A percentile compares a stretch with the other conserved stretches of the same genome.
Evolutionary conservation across 1,140 invertebrate species (phyloP).

Genomic region (Pseudoatta argentina): DNA sequence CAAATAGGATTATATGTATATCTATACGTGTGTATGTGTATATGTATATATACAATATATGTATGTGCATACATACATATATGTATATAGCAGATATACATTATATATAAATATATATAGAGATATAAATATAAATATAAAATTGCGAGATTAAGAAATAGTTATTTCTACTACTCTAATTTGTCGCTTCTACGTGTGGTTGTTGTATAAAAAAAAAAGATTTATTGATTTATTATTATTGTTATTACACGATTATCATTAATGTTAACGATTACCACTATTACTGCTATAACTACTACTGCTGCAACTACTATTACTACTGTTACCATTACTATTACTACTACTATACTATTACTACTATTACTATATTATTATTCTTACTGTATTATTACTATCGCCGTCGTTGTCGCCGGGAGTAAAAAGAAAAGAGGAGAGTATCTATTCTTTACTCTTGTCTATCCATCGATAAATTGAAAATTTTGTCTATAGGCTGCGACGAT

Average conservation of each 20-base stretch:
- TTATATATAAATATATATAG: constrained; percentile 68
- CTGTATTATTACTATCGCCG: constrained; percentile 5
- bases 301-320: constrained; percentile 31
- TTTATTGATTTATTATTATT: constrained; percentile 82
- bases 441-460: background rate
- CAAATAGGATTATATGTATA: too few relatives aligned
- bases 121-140: constrained; percentile 73
- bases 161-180: constrained; percentile 87
- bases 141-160: constrained; percentile 81
- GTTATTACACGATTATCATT: constrained; percentile 81
- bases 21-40: too few relatives aligned
- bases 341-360: constrained; percentile 44
- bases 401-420: constrained; percentile 9
- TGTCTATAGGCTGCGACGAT: constrained; percentile 26
- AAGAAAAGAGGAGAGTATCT: background rate
- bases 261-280: constrained; percentile 69
- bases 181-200: constrained; percentile 86
- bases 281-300: constrained; percentile 50
- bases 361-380: constrained; percentile 31
- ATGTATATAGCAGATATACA: constrained; percentile 28
- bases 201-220: constrained; percentile 83
- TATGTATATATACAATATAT: too few relatives aligned
- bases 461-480: background rate
- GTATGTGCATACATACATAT: constrained; percentile 54
- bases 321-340: constrained; percentile 33